phyloP scores from a whole-genome alignment of 2,797 vertebrate species.

The Myotis vivesi region DNA sequence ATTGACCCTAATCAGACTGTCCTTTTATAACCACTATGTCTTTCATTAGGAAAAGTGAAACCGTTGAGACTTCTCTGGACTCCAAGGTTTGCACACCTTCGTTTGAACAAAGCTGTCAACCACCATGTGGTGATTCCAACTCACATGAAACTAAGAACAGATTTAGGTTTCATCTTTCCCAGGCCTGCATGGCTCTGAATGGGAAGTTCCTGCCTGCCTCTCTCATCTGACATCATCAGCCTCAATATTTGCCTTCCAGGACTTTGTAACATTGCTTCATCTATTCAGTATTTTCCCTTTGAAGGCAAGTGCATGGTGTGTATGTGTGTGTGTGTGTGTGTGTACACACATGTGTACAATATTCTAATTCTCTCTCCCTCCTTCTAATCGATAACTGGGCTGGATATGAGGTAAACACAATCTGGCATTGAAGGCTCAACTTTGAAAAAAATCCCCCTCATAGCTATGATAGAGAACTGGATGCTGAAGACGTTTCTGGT shows the following conservation, averaged over 20 bases:
- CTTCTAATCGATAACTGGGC: neutral
- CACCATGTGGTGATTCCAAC: neutral
- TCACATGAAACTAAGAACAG: neutral
- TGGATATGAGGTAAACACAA: neutral
- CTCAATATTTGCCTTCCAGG: neutral
- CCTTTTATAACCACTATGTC: neutral
- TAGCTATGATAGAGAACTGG: neutral
- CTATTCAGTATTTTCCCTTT: neutral
- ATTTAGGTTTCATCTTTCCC: conserved; percentile 6
- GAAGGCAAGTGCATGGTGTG: neutral
- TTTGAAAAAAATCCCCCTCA: neutral
- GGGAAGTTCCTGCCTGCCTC: neutral
- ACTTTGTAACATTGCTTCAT: neutral
- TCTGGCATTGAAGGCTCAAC: neutral
- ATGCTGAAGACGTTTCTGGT: neutral
- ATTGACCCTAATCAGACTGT: neutral
- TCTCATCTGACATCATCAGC: neutral
- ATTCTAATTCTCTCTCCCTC: neutral
- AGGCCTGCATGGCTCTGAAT: neutral
- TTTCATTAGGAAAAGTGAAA: conserved; percentile 21
- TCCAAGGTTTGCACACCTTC: neutral
- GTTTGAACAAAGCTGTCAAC: neutral
- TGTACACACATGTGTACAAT: no score
- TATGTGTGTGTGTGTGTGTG: accelerated
- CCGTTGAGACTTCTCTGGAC: neutral